phyloP scores from a whole-genome alignment of 1,140 invertebrate species.

The Drosophila gunungcola region DNA sequence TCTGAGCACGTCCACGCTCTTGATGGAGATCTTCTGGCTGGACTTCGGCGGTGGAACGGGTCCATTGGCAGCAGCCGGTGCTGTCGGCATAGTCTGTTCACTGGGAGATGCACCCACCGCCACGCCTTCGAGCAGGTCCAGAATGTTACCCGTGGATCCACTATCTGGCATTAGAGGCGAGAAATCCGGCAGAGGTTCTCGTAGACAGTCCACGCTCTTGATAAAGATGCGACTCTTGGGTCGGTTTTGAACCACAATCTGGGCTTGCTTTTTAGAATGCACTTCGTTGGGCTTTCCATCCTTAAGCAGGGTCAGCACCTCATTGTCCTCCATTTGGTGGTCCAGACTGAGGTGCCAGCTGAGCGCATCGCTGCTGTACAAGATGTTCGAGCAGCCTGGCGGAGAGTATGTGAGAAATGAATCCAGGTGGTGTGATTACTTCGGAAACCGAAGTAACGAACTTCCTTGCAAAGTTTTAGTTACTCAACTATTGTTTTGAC shows the following conservation, averaged over 20 bases:
- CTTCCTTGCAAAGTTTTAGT: too few relatives aligned
- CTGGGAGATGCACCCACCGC: slow-evolving; percentile 18
- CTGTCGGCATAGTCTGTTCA: slow-evolving; percentile 20
- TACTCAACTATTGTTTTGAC: too few relatives aligned
- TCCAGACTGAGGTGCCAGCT: slow-evolving; percentile 85
- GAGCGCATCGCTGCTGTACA: slow-evolving; percentile 84
- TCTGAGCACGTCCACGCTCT: slow-evolving; percentile 79
- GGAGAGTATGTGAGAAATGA: background rate
- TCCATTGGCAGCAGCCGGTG: slow-evolving; percentile 8
- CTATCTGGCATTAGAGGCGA: slow-evolving; percentile 40
- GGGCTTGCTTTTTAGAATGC: slow-evolving; percentile 1
- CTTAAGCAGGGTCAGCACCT: slow-evolving; percentile 53
- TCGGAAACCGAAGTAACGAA: background rate
- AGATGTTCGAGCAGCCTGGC: slow-evolving; percentile 85
- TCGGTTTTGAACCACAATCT: background rate
- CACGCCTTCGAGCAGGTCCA: slow-evolving; percentile 64
- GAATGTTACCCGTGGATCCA: slow-evolving; percentile 36
- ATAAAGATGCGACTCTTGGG: slow-evolving; percentile 77
- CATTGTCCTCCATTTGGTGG: slow-evolving; percentile 84
- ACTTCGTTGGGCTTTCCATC: slow-evolving; percentile 9
- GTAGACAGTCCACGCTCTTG: slow-evolving; percentile 77
- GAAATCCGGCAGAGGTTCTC: slow-evolving; percentile 65
- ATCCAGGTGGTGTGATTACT: background rate
- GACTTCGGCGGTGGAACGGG: slow-evolving; percentile 22
- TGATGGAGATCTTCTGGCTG: slow-evolving; percentile 82